phyloP scores from a whole-genome alignment of 1,140 invertebrate genomes.

The Ooceraea biroi region DNA sequence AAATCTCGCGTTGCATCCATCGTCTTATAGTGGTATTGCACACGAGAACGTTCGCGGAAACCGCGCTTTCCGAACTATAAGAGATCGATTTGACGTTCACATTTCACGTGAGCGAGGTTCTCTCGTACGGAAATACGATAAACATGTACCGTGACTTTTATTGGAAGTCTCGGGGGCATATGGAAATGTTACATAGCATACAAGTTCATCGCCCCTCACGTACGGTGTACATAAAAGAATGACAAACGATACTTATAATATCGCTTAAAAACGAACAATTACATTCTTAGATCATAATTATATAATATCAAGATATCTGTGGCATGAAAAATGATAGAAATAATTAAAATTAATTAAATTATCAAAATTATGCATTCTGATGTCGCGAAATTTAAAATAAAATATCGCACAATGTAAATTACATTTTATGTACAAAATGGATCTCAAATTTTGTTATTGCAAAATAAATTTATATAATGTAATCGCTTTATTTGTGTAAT shows the following conservation, averaged over 20 bases:
- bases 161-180: not conserved
- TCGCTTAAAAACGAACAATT: not conserved
- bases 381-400: not conserved
- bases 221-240: not conserved
- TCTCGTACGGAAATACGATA: conserved; percentile 5
- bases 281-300: not conserved
- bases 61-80: conserved; percentile 5
- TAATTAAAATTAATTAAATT: not conserved
- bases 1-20: not conserved
- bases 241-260: not conserved
- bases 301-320: not conserved
- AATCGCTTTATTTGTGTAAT: not conserved
- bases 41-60: conserved; percentile 1
- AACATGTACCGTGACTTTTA: conserved; percentile 28
- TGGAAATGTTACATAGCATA: conserved; percentile 15
- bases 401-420: too few relatives aligned
- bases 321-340: not conserved
- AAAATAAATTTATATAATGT: too few relatives aligned
- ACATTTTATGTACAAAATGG: too few relatives aligned
- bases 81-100: conserved; percentile 10
- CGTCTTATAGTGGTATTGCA: not conserved
- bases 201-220: not conserved
- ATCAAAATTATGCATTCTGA: not conserved
- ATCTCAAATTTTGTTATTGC: too few relatives aligned
- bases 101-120: conserved; percentile 25